Evolutionary conservation across 2,113 vertebrate genomes (phyloP).

Genomic region (Etheostoma cragini): DNA sequence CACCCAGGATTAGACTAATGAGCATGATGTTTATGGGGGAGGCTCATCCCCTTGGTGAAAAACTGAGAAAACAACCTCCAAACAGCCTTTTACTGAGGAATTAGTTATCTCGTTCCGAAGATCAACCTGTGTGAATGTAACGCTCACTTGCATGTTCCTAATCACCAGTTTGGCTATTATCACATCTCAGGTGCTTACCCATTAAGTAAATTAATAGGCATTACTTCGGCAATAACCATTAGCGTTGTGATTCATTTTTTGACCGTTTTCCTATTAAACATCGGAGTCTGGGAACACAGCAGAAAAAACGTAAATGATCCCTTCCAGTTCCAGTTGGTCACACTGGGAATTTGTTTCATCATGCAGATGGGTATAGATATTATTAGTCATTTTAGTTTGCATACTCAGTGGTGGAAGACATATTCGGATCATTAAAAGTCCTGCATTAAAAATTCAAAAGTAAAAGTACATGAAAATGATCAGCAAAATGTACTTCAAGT

Average conservation of each 20-base stretch:
- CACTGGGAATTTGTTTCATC: background rate
- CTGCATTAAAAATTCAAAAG: background rate
- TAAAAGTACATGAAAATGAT: background rate
- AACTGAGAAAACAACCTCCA: background rate
- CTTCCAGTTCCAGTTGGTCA: slow-evolving; percentile 15
- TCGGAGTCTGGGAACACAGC: background rate
- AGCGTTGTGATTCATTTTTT: slow-evolving; percentile 60
- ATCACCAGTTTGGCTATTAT: slow-evolving; percentile 50
- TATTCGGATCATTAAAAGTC: background rate
- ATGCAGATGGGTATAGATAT: background rate
- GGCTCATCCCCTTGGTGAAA: slow-evolving; percentile 59
- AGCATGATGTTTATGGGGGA: slow-evolving; percentile 9
- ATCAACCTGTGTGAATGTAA: slow-evolving; percentile 22
- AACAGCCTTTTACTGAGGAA: slow-evolving; percentile 44
- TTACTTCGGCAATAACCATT: slow-evolving; percentile 57
- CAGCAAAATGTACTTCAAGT: background rate
- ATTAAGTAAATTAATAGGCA: slow-evolving; percentile 67
- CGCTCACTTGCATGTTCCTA: slow-evolving; percentile 36
- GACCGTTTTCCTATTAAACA: slow-evolving; percentile 44
- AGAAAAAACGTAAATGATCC: slow-evolving; percentile 5
- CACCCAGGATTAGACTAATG: slow-evolving; percentile 70
- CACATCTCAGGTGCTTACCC: slow-evolving; percentile 57
- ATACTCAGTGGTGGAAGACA: background rate
- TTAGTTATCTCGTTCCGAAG: slow-evolving; percentile 24
- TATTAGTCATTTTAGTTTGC: background rate